phyloP scores from a whole-genome alignment of 1,140 invertebrate species.

The Scaptomyza montana region DNA sequence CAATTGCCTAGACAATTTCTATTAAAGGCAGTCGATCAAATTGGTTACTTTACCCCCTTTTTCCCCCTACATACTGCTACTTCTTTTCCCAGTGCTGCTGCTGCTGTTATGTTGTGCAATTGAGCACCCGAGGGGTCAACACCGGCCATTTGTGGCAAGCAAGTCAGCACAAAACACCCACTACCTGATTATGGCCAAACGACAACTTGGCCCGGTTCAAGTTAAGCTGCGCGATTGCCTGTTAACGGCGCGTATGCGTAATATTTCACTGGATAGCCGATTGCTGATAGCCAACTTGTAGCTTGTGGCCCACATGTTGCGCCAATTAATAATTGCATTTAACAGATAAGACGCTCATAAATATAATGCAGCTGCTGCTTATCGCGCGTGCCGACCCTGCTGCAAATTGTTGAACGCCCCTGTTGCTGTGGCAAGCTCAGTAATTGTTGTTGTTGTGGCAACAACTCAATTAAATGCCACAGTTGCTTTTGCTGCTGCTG shows the following conservation, averaged over 20 bases:
- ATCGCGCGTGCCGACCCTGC: constrained; percentile 31
- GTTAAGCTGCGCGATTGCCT: not conserved
- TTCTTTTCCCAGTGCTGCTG: not conserved
- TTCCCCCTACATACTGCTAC: not conserved
- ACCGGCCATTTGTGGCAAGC: constrained; percentile 60
- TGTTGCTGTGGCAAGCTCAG: not conserved
- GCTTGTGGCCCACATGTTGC: constrained; percentile 45
- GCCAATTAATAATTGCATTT: constrained; percentile 69
- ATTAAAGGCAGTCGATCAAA: constrained; percentile 61
- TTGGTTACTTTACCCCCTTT: constrained; percentile 7
- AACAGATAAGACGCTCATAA: constrained; percentile 31
- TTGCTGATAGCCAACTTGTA: constrained; percentile 2
- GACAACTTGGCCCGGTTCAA: constrained; percentile 13
- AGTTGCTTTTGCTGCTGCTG: constrained; percentile 23
- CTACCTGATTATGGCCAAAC: constrained; percentile 25
- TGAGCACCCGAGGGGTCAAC: constrained; percentile 57
- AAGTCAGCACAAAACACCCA: constrained; percentile 32
- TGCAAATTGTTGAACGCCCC: too few species aligned
- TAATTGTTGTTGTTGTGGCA: constrained; percentile 21
- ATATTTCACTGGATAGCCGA: constrained; percentile 28
- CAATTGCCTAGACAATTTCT: constrained; percentile 52
- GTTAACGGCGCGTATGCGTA: constrained; percentile 56
- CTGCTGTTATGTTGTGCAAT: constrained; percentile 56
- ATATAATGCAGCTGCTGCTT: constrained; percentile 21
- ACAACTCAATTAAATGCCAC: constrained; percentile 70